Base-by-base conservation (phyloP, 2,888 invertebrate genomes). In the Agelastica alni region DNA sequence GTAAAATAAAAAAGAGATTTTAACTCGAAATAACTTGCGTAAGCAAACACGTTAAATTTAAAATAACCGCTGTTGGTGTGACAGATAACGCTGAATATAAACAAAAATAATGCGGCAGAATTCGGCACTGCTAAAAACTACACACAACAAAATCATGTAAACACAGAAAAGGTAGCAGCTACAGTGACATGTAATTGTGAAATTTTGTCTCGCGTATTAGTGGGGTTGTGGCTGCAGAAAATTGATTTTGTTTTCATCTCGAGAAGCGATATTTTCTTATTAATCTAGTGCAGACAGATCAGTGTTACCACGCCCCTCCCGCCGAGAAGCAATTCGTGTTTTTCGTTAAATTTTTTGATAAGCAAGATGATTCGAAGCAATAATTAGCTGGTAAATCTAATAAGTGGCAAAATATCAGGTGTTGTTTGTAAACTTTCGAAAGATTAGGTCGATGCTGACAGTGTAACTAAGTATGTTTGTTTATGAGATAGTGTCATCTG, bases 271-370 rank as follows among this genome's bases (percentile, higher is more conserved):
- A 16, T 34, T 45, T 20, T 37, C 45, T 34, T 9, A 28, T 36
- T 46, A 28, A 28, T 36, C 17, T 37, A 46, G 18, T 39, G 12
- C 18, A 49, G 22, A 30, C 41, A 14, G 10, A 41, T 39, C 12
- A 41, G 41, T n/a, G n/a, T 32, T 49, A 49, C 49, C 49, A 49
- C 49, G 49, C 49, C 49, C 49, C 49, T 49, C 17, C 28, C 45
- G 16, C 32, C 34, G 34, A 45, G 16, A 12, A 9, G 2, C 14
- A 16, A 46, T n/a, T 46, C 36, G 13, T 16, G 16, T 34, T 16
- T 34, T 32, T 14, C 3, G 14, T 14, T 4, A 34, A 7, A 18
- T 9, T 34, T 16, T 34, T 34, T 3, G 6, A 9, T n/a, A 14
- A 3, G 16, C 16, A 3, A 3, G 9, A 7, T 9, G 16, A 16